These are phyloP conservation scores for Tonatia bakeri DNA, from an alignment of 2,113 vertebrate species.

Conservation along the genomic window DNA sequence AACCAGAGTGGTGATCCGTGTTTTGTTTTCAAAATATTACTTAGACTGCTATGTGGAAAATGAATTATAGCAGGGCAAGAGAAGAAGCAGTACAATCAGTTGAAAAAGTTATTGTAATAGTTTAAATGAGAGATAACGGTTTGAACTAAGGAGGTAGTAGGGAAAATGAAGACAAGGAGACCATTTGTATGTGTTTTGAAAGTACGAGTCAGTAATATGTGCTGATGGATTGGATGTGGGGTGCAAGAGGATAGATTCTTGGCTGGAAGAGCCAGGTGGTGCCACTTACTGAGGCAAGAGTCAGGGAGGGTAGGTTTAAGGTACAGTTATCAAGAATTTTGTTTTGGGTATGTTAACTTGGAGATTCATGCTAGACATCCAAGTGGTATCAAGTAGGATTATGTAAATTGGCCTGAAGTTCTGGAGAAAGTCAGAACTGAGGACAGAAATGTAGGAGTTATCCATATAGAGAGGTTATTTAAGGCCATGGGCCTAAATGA, in stretches of 20 bases:
- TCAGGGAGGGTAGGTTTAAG: background rate
- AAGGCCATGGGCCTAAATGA: background rate
- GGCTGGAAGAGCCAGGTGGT: background rate
- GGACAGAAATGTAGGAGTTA: background rate
- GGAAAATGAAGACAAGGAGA: background rate
- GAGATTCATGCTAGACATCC: background rate
- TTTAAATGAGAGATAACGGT: background rate
- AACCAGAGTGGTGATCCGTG: background rate
- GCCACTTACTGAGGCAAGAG: background rate
- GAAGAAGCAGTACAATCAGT: background rate
- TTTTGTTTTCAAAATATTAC: background rate
- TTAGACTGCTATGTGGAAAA: background rate
- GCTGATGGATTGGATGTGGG: background rate
- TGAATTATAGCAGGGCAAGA: background rate
- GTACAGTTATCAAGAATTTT: background rate
- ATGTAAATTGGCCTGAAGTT: background rate
- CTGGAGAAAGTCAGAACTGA: background rate
- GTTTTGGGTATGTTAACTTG: background rate
- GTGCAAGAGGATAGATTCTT: background rate
- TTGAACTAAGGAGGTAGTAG: background rate
- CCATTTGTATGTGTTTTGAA: background rate
- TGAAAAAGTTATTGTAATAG: background rate
- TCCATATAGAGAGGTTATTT: background rate
- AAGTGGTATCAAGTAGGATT: background rate
- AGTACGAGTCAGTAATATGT: background rate